Evolutionary conservation across 2,888 invertebrate species (phyloP).

Genomic region (Rhagium mordax): DNA sequence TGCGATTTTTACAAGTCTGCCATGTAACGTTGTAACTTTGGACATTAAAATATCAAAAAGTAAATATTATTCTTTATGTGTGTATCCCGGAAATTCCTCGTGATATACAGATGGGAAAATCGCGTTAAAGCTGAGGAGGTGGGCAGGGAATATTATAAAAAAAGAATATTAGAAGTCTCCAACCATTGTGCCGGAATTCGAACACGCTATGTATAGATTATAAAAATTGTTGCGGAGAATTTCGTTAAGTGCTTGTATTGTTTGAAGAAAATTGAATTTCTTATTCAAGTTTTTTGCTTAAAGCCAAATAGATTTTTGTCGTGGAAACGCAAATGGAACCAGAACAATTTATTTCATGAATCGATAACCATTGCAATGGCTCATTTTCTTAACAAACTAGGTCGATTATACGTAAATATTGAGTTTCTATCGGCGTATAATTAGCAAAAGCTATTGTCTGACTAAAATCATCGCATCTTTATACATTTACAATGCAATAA

Average conservation of each 20-base stretch:
- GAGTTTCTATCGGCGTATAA: too few species aligned
- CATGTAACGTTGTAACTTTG: neutral
- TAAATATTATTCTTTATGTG: too few species aligned
- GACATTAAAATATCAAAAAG: neutral
- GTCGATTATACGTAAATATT: too few species aligned
- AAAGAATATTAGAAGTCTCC: neutral
- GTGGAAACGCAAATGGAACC: neutral
- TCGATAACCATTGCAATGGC: too few species aligned
- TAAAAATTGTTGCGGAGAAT: neutral
- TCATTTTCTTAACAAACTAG: too few species aligned
- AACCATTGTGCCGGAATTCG: neutral
- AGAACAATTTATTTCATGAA: too few species aligned
- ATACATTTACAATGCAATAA: too few species aligned
- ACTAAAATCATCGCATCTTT: too few species aligned
- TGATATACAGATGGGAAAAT: neutral
- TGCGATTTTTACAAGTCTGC: neutral
- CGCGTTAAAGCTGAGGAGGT: neutral
- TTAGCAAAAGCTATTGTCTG: too few species aligned
- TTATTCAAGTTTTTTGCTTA: neutral
- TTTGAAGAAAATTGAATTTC: neutral
- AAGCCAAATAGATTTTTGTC: neutral
- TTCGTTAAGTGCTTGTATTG: neutral
- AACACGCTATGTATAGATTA: constrained; percentile 1
- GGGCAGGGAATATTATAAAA: neutral
- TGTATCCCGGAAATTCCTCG: neutral